Percentiles rank a stretch among this genome's conserved stretches.
phyloP scores from a whole-genome alignment of 2,113 vertebrate genomes.

The Ophthalmolycus amberensis region DNA sequence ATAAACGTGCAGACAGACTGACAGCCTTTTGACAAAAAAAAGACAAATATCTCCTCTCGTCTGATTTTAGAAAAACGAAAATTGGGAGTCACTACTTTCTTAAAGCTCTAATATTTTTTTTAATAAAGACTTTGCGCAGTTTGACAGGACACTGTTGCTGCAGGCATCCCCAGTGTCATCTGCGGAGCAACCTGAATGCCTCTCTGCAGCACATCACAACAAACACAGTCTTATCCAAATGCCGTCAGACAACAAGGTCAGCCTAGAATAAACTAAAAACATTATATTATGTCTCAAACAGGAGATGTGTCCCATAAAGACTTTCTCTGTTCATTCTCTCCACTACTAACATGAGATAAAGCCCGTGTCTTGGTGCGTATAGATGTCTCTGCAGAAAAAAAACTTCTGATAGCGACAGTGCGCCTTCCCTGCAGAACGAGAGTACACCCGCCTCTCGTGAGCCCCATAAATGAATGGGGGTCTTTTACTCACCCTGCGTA shows the following conservation, averaged over 20 bases:
- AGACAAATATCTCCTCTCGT: constrained; percentile 3
- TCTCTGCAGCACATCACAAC: constrained; percentile 3
- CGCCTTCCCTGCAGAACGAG: constrained; percentile 21
- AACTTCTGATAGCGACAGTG: neutral
- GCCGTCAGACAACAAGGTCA: constrained; percentile 26
- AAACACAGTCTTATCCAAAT: constrained; percentile 30
- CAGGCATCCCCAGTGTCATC: constrained; percentile 28
- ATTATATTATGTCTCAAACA: constrained; percentile 36
- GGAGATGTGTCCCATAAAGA: constrained; percentile 14
- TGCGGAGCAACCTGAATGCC: constrained; percentile 9
- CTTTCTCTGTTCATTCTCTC: constrained; percentile 48
- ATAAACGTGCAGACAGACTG: constrained; percentile 12
- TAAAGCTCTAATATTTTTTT: neutral
- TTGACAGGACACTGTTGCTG: constrained; percentile 12
- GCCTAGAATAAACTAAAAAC: constrained; percentile 14
- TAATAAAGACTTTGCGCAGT: neutral
- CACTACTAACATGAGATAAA: constrained; percentile 3
- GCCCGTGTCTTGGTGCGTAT: neutral
- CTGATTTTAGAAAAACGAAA: constrained; percentile 3
- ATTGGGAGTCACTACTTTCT: neutral
- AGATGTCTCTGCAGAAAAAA: constrained; percentile 6
- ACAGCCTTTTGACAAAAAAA: neutral
- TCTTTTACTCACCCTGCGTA: constrained; percentile 84
- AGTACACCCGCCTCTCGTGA: neutral
- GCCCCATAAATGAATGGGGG: constrained; percentile 36